Evolutionary conservation across 92 coral and sea anemone genomes (phyloP), one percentile per base, ranked within the genome.

Genomic region (Epizoanthus ramosus): DNA sequence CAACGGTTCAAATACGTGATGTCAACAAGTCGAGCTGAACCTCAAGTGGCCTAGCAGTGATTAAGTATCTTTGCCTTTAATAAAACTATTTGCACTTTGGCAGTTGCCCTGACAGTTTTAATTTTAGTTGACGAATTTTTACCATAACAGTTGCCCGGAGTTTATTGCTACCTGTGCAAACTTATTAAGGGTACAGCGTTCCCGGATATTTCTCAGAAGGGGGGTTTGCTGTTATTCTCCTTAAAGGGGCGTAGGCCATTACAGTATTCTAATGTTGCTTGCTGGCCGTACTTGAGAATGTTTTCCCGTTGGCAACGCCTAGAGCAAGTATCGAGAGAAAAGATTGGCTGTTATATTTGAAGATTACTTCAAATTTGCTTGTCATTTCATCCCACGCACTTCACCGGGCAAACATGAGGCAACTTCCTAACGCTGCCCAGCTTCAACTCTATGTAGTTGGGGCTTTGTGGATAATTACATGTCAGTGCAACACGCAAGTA

Each of bases 321-420:
- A 41, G 56, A 77, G 69, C 70, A 31, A 45, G 47, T 45, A 25
- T 43, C 66, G 5, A 25, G 70, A n/a, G 70, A 47, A 37, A 60
- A 77, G 13, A 22, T 39, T 43, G 71, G 59, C 71, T 41, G 8
- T 37, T 37, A 61, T 60, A 50, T 18, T 39, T 63, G 52, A 19
- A 77, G 56, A 39, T 77, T 60, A 57, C 71, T 77, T 76, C 81
- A 43, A 59, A 60, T 31, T 77, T 77, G 69, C 71, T 39, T 60
- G 71, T 61, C 71, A 22, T 19, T 77, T 54, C 43, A 41, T 37
- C 70, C 82, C 71, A 77, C 82, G 82, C 82, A 59, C 82, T n/a
- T 17, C 16, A 61, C 57, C 22, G 58, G 71, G 21, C 5, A 77
- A 77, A 61, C 21, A 77, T 61, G 82, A 61, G 57, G 43, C 63